A percentile compares a stretch with the other conserved stretches of the same genome.
Evolutionary conservation across 37 sponge, comb jelly and placozoan species (phyloP).

Genomic region (Haliclona indistincta): DNA sequence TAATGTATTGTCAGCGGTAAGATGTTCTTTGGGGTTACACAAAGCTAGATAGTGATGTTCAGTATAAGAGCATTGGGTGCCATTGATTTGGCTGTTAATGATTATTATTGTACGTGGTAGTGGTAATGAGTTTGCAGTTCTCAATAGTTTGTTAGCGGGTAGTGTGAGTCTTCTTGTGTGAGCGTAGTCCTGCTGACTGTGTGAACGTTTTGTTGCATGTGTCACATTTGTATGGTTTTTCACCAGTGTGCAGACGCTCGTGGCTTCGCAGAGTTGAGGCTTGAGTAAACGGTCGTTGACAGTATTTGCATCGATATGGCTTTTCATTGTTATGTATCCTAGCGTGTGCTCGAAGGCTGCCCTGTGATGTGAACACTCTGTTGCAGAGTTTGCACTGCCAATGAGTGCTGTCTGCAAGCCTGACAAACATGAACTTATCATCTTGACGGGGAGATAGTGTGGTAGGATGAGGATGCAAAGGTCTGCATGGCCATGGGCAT

Average conservation of each 20-base stretch:
- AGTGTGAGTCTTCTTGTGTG: constrained; percentile 70
- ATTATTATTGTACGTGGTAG: background rate
- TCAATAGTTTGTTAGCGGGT: background rate
- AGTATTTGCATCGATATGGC: constrained; percentile 73
- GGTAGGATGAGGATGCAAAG: background rate
- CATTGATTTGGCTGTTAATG: too few relatives aligned
- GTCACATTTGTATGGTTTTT: constrained; percentile 77
- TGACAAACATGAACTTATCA: constrained; percentile 35
- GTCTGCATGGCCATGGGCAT: background rate
- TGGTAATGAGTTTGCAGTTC: background rate
- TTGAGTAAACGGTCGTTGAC: constrained; percentile 64
- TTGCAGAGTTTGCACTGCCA: constrained; percentile 69
- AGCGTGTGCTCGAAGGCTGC: constrained; percentile 71
- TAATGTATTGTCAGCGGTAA: too few relatives aligned
- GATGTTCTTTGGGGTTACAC: too few relatives aligned
- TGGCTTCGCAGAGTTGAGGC: constrained; percentile 63
- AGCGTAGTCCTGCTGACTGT: constrained; percentile 75
- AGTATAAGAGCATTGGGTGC: too few relatives aligned
- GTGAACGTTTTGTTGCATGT: constrained; percentile 71
- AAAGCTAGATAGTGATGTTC: too few relatives aligned
- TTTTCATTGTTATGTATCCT: constrained; percentile 78
- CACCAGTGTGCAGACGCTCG: constrained; percentile 76
- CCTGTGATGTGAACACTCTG: constrained; percentile 64
- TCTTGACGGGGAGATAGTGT: background rate
- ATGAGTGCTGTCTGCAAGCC: constrained; percentile 52